Base-by-base conservation (phyloP, 2,797 vertebrate genomes). In the Gymnoscopelus braueri region DNA sequence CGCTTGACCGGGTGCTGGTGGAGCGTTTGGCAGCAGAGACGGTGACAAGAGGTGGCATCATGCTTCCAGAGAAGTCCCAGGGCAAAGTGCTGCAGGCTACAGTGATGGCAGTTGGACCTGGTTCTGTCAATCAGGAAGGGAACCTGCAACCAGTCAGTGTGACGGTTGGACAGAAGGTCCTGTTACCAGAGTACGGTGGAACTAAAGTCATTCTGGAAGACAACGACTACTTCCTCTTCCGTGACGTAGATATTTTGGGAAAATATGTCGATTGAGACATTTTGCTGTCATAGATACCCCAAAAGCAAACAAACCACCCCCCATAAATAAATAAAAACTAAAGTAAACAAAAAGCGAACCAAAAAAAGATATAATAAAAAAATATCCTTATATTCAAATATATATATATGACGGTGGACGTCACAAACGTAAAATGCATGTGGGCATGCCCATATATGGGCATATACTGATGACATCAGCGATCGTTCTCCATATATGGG, bases 211-310 rank as follows among this genome's bases (percentile, higher is more conserved):
- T 91, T 49, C 88, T 99, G 84, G 98, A 98, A 0, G 95, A 99
- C 65, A 97, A 99, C 96, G 98, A 99, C 64, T 99, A 99, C 80
- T 99, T 95, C 91, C 91, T 99, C 88, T 99, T 99, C 91, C 95
- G 98, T 90, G 97, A 99, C 69, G 95, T 90, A 47, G 97, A 99
- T 80, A 98, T 99, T 84, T 95, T 99, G 50, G 98, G 97, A 48
- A 99, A 99, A 88, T 99, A 97, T 0, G 51, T 95, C 13, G 95
- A 97, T 9, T 99, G 92, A 96, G 77, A 44, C 39, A 44, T 9
- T 44, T 44, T 8, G 39, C 39, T 44, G 9, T 44, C 2, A 44
- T 44, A 10, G 2, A 9, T 44, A 44, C 8, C 8, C 39, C 39
- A 8, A 44, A 44, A 44, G 7, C 39, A 44, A 44, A 35, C 5